phyloP scores from a whole-genome alignment of 2,113 vertebrate species.

The Herpetotheres cachinnans region DNA sequence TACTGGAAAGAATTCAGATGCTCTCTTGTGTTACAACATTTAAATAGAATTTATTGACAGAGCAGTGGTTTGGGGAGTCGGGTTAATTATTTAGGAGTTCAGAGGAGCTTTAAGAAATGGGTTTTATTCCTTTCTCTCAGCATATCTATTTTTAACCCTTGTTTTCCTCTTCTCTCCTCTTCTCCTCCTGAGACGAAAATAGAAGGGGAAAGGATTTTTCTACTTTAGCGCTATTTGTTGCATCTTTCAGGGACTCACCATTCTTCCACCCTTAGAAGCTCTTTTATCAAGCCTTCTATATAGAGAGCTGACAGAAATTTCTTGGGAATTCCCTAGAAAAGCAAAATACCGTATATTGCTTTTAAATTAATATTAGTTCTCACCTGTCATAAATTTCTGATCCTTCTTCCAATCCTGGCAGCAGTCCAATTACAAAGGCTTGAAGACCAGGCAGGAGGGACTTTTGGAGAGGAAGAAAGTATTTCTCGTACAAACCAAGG shows the following conservation, averaged over 20 bases:
- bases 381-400: conserved; percentile 95
- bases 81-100: background rate
- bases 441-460: conserved; percentile 93
- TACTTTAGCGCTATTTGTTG: background rate
- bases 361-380: background rate
- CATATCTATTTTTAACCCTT: background rate
- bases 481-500: conserved; percentile 91
- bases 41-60: background rate
- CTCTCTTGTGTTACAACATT: background rate
- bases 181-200: background rate
- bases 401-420: conserved; percentile 95
- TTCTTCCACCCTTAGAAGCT: background rate
- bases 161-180: background rate
- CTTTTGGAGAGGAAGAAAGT: conserved; percentile 93
- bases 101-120: background rate
- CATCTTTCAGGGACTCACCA: background rate
- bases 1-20: background rate
- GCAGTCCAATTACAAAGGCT: conserved; percentile 90
- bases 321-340: background rate
- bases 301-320: background rate
- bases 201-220: background rate
- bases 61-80: background rate
- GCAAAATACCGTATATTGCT: background rate
- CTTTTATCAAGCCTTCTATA: background rate
- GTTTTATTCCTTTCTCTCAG: background rate